These are phyloP conservation scores for Eudasyphora cyanicolor DNA, from an alignment of 2,888 invertebrate genomes.

Conservation along the genomic window DNA sequence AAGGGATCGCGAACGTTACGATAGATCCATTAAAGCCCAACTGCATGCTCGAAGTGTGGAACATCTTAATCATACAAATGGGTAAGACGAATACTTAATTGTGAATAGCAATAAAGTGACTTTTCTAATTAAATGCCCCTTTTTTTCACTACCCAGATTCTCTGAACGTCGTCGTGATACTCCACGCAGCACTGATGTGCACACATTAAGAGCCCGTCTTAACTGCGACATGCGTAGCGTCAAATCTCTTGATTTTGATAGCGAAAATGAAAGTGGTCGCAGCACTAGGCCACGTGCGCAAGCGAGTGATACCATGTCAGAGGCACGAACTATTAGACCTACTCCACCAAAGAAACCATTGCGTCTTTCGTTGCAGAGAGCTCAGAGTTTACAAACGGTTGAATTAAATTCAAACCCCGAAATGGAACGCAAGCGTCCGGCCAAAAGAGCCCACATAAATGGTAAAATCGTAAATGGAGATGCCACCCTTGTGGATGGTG, in stretches of 20 bases:
- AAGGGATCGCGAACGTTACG: conserved; percentile 70
- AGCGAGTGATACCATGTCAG: conserved; percentile 82
- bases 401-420: conserved; percentile 74
- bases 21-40: conserved; percentile 70
- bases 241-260: conserved; percentile 89
- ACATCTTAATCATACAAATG: conserved; percentile 77
- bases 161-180: conserved; percentile 73
- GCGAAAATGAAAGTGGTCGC: conserved; percentile 82
- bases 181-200: conserved; percentile 70
- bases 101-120: not conserved
- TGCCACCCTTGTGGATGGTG: conserved; percentile 61
- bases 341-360: conserved; percentile 93
- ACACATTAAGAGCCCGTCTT: conserved; percentile 70
- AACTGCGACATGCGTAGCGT: conserved; percentile 82
- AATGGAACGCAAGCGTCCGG: conserved; percentile 77
- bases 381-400: conserved; percentile 90
- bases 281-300: conserved; percentile 44
- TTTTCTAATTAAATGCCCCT: not conserved
- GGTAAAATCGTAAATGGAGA: conserved; percentile 65
- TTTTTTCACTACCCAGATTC: conserved; percentile 67
- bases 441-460: conserved; percentile 77
- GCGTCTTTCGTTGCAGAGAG: conserved; percentile 90
- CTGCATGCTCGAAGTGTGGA: conserved; percentile 78
- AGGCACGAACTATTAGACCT: conserved; percentile 84
- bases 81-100: conserved; percentile 69